Conservation (phyloP, 2,797 vertebrate genomes). For the Crax fasciolata region DNA sequence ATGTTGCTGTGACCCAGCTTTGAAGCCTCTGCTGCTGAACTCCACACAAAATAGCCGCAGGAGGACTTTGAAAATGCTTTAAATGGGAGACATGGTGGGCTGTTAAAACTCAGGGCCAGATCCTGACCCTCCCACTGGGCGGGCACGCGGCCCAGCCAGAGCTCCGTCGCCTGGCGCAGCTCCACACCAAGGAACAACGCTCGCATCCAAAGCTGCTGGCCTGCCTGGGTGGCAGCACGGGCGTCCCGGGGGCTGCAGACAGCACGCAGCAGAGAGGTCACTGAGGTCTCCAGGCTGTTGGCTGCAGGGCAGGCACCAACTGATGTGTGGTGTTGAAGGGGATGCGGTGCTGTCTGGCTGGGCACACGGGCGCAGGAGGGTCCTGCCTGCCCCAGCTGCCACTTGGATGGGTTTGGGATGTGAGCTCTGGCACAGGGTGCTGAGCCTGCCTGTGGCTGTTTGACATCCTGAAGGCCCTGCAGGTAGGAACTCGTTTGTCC, state of each 20-base stretch:
- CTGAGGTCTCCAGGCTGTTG: background rate
- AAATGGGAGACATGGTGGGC: background rate
- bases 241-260: background rate
- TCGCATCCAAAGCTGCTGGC: background rate
- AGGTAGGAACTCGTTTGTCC: background rate
- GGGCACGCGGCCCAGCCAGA: background rate
- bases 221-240: constrained; percentile 27
- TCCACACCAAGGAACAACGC: constrained; percentile 51
- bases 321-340: background rate
- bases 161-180: background rate
- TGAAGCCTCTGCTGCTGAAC: accelerated
- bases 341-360: background rate
- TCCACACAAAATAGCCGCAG: accelerated
- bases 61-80: constrained; percentile 19
- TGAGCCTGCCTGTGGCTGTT: background rate
- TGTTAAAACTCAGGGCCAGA: constrained; percentile 56
- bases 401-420: accelerated
- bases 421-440: background rate
- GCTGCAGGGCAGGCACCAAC: accelerated
- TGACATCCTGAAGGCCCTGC: accelerated
- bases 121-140: constrained; percentile 22
- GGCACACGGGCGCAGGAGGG: background rate
- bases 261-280: background rate
- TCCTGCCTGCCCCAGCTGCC: background rate
- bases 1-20: accelerated